Percentiles rank a stretch among this genome's conserved stretches.
Conservation (phyloP, 2,797 vertebrate species). For the Karalla daura region DNA sequence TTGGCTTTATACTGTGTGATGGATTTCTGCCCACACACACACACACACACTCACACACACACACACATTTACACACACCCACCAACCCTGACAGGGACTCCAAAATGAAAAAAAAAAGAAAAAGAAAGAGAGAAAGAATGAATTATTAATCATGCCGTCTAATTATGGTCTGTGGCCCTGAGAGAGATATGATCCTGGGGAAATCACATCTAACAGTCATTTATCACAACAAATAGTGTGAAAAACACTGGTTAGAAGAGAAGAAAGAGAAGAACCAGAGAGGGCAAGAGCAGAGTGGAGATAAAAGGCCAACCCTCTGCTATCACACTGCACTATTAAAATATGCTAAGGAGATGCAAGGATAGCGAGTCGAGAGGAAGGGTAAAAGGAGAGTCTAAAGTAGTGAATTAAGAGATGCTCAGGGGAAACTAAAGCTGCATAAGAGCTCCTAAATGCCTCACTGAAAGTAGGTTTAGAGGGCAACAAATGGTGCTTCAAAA, state of each 20-base stretch:
- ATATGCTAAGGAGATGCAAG: slow-evolving; percentile 73
- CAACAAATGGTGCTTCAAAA: slow-evolving; percentile 14
- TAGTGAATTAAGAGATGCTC: slow-evolving; percentile 56
- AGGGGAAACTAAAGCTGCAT: slow-evolving; percentile 42
- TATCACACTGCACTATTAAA: slow-evolving; percentile 61
- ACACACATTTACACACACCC: slow-evolving; percentile 14
- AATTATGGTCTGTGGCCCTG: slow-evolving; percentile 79
- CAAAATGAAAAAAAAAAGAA: slow-evolving; percentile 43
- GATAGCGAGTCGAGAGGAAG: slow-evolving; percentile 52
- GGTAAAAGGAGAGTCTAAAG: slow-evolving; percentile 64
- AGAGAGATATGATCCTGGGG: slow-evolving; percentile 79
- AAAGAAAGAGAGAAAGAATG: slow-evolving; percentile 63
- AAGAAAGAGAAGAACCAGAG: slow-evolving; percentile 30
- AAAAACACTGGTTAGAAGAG: slow-evolving; percentile 70
- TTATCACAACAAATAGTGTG: slow-evolving; percentile 82
- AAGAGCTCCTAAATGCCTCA: slow-evolving; percentile 38
- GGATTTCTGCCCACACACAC: slow-evolving; percentile 41
- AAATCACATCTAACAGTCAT: slow-evolving; percentile 82
- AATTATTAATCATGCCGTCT: slow-evolving; percentile 79
- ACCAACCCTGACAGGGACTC: slow-evolving; percentile 43
- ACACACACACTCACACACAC: slow-evolving; percentile 26
- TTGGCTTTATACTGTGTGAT: slow-evolving; percentile 38
- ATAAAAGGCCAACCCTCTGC: slow-evolving; percentile 52
- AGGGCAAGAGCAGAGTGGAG: slow-evolving; percentile 32
- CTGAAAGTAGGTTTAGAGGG: slow-evolving; percentile 60